A percentile compares a stretch with the other conserved stretches of the same genome.
These are phyloP conservation scores for Diadophis punctatus DNA, from an alignment of 2,113 vertebrate genomes.

Conservation along the genomic window DNA sequence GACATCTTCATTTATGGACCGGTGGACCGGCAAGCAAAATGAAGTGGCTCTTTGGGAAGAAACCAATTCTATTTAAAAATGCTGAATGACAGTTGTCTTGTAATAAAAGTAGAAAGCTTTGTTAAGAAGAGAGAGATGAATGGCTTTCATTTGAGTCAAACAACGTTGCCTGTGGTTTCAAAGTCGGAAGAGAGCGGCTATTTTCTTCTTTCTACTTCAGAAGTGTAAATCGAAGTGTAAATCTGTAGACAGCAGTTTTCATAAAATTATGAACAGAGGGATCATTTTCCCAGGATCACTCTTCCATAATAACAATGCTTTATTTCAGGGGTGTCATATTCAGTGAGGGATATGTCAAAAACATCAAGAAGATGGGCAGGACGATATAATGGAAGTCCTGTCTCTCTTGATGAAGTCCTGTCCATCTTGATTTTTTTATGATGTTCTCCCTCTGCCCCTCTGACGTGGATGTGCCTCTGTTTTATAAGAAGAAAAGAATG, in stretches of 20 bases:
- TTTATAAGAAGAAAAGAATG: background rate
- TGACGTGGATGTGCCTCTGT: background rate
- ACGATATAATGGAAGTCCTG: background rate
- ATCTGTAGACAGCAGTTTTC: background rate
- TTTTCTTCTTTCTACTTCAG: too few relatives aligned
- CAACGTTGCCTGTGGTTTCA: background rate
- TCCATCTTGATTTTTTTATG: background rate
- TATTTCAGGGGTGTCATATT: background rate
- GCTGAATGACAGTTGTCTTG: conserved; percentile 1
- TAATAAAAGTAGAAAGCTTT: conserved; percentile 1
- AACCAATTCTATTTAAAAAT: conserved; percentile 28
- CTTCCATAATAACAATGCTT: background rate
- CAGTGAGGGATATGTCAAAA: background rate
- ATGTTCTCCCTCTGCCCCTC: background rate
- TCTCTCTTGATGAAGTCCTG: background rate
- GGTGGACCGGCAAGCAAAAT: background rate
- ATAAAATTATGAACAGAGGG: background rate
- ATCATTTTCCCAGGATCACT: background rate
- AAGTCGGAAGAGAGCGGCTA: background rate
- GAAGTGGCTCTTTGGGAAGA: conserved; percentile 18
- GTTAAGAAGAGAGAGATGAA: conserved; percentile 13
- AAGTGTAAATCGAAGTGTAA: background rate
- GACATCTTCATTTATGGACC: conserved; percentile 20
- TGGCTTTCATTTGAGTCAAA: conserved; percentile 3
- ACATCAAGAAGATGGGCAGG: background rate